These are phyloP conservation scores for Struthio camelus DNA, from an alignment of 2,113 vertebrate species.

Conservation along the genomic window DNA sequence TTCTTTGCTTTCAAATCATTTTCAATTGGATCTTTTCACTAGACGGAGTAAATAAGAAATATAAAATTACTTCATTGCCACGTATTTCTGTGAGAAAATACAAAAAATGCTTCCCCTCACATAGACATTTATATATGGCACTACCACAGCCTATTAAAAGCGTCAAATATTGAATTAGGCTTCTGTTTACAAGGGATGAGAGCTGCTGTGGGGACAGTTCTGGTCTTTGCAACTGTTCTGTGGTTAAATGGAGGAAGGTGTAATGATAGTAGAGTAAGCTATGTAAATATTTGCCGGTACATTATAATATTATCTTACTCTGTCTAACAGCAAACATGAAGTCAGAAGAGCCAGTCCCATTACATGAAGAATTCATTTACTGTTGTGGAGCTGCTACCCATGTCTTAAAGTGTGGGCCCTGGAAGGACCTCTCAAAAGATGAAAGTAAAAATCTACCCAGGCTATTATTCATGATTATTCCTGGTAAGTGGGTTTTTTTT, in stretches of 20 bases:
- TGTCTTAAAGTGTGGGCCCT: constrained; percentile 79
- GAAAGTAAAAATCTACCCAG: constrained; percentile 64
- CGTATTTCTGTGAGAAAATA: background rate
- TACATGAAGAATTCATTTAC: constrained; percentile 77
- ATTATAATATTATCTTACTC: background rate
- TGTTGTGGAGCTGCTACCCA: constrained; percentile 79
- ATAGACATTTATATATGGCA: too few species aligned
- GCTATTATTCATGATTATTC: constrained; percentile 78
- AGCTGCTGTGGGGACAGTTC: background rate
- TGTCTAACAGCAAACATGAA: constrained; percentile 62
- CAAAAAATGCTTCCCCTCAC: background rate
- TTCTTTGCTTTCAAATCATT: background rate
- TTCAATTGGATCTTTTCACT: background rate
- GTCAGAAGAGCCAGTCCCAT: constrained; percentile 69
- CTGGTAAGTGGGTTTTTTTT: constrained; percentile 73
- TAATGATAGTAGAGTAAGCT: background rate
- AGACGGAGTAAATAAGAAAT: background rate
- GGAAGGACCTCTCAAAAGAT: constrained; percentile 72
- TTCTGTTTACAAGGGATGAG: background rate
- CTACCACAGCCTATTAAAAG: background rate
- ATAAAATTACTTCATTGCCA: background rate
- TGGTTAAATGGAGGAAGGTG: background rate
- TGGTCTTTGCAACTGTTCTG: background rate
- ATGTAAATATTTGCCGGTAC: background rate
- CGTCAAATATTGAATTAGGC: background rate